Evolutionary conservation across 2,797 vertebrate species (phyloP).

Genomic region (Protosalanx chinensis): DNA sequence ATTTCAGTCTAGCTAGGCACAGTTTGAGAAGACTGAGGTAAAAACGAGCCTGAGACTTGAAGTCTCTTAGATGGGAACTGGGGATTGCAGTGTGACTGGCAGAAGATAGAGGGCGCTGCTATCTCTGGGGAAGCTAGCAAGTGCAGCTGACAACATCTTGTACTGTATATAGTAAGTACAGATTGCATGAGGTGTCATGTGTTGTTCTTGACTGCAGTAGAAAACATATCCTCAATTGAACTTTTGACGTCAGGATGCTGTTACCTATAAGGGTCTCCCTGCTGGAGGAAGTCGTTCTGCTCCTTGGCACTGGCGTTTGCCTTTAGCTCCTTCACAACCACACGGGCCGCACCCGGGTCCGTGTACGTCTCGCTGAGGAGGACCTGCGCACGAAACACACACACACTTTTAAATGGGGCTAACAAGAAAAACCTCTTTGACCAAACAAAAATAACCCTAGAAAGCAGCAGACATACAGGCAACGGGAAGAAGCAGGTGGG

Average conservation of each 20-base stretch:
- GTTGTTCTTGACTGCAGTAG: not conserved
- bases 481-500: constrained; percentile 8
- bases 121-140: constrained; percentile 15
- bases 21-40: no score
- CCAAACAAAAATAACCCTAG: constrained; percentile 8
- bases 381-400: constrained; percentile 71
- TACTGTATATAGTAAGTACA: not conserved
- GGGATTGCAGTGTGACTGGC: constrained; percentile 30
- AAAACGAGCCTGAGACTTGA: no score
- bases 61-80: not conserved
- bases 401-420: not conserved
- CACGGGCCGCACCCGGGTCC: constrained; percentile 83
- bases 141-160: not conserved
- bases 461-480: not conserved
- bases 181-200: no score
- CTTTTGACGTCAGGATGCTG: not conserved
- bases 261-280: constrained; percentile 93
- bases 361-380: constrained; percentile 93
- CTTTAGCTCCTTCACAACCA: constrained; percentile 92
- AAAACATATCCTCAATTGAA: not conserved
- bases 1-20: no score
- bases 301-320: constrained; percentile 88
- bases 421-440: not conserved
- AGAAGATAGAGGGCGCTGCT: constrained; percentile 49
- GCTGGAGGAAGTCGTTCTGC: constrained; percentile 90